Evolutionary conservation across 1,140 invertebrate species (phyloP), one percentile per base, ranked within the genome.

Genomic region (Cydia splendana): DNA sequence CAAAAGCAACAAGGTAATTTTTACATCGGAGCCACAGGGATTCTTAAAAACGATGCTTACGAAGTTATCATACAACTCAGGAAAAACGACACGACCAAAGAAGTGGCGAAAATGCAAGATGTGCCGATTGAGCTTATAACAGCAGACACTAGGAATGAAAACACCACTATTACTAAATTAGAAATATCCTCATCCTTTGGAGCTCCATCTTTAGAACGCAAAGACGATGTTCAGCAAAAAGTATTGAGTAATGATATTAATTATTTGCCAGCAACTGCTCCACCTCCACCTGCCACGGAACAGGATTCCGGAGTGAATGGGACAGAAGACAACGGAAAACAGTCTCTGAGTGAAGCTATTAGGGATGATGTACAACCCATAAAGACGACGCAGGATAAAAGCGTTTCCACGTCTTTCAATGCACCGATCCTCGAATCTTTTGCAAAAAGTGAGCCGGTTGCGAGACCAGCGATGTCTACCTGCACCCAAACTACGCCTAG

Each of bases 41-140:
- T 90, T 53, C 79, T 92, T 18, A 90, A 91, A 85, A 82, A 91
- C 75, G 85, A 92, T 62, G 87, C 85, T 6, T 93, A 91, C 74
- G 91, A 93, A 88, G 89, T 93, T 18, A 79, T 92, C 9, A 93
- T 93, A 80, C 90, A 93, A 69, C 78, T 93, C 15, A 87, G 88
- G 74, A 92, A 91, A 75, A 93, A 91, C 80, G 88, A 89, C 13
- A 77, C 74, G 10, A 82, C 81, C 67, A 86, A 82, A 77, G 67
- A 74, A 24, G 75, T 51, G 4, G 67, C 75, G 7, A 75, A 82
- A 51, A n/a, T 71, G 30, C n/a, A 38, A 38, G 67, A 71, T 18
- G 38, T 15, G 20, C 18, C 18, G 2, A n/a, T 24, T 38, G 67
- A 71, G 13, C 2, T 38, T 38, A n/a, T 38, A n/a, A 34, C 65